Percentiles rank a stretch among this genome's conserved stretches.
Conservation (phyloP, 1,140 invertebrate species). For the Drosophila insularis region DNA sequence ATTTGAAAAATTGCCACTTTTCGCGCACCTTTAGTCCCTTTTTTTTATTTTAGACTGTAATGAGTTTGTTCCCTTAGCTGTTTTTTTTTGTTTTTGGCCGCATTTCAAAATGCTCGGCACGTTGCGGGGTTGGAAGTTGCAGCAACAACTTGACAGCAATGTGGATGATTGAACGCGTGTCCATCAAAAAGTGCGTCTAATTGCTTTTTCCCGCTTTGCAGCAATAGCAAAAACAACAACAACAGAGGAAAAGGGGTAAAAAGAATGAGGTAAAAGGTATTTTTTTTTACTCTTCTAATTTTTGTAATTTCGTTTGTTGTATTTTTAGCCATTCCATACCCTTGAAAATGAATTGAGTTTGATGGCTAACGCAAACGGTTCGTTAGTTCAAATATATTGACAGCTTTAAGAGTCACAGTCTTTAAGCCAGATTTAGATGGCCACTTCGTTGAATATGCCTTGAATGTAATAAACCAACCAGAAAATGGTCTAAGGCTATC, state of each 20-base stretch:
- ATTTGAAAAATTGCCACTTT: constrained; percentile 70
- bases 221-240: constrained; percentile 15
- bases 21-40: constrained; percentile 57
- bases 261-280: constrained; percentile 63
- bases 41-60: constrained; percentile 35
- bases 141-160: constrained; percentile 65
- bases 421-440: background rate
- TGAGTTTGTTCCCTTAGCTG: constrained; percentile 51
- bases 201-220: constrained; percentile 64
- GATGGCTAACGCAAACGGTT: background rate
- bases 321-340: constrained; percentile 38
- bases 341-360: background rate
- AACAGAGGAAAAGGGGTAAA: constrained; percentile 47
- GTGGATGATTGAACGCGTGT: constrained; percentile 78
- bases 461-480: constrained; percentile 30
- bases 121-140: constrained; percentile 52
- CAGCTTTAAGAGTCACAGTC: constrained; percentile 1
- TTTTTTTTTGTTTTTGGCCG: constrained; percentile 27
- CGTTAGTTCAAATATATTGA: background rate
- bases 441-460: no score
- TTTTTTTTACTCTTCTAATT: constrained; percentile 36
- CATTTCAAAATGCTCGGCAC: constrained; percentile 58
- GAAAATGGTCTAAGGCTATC: constrained; percentile 41
- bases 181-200: constrained; percentile 78
- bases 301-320: constrained; percentile 42